Evolutionary conservation across 1,140 invertebrate genomes (phyloP), one percentile per base, ranked within the genome.

Genomic region (Leptinotarsa defecta): DNA sequence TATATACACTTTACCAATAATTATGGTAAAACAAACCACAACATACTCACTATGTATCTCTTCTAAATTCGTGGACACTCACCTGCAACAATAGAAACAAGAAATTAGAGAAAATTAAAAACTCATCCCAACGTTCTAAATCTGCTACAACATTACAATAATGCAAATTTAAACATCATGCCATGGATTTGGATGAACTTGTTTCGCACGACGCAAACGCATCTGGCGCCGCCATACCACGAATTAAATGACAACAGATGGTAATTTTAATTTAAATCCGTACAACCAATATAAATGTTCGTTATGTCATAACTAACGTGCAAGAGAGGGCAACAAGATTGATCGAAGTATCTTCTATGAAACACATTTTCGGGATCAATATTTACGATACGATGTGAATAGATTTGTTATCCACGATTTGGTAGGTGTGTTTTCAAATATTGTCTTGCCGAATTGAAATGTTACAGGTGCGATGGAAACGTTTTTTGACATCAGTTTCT

Each of bases 231-330:
- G 43, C 19, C n/a, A 19, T 27, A 68, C 24, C 67, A 48, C 67
- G 43, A 68, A 68, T 68, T 68, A 68, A 68, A 68, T 48, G 67
- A 48, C 67, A 68, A 68, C 67, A 68, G 24, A 68, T 68, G 67
- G 67, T 20, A 43, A 34, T 68, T 48, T 68, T 48, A 48, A 68
- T 68, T 68, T 68, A 68, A 68, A 19, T 68, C 43, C 13, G 67
- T 68, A 27, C n/a, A 68, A 68, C 52, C 34, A 68, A 68, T 68
- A 48, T 43, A 27, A 68, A 68, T 48, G 67, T 48, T n/a, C 13
- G n/a, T 68, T 27, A 15, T 19, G 52, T 57, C 17, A 19, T 15
- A 57, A 57, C 52, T n/a, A 57, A 57, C 52, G 52, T 57, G n/a
- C 17, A 57, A 19, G 24, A 43, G 49, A 15, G 67, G 43, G 43